Conservation (phyloP, 2,113 vertebrate species). For the Chlamydotis undulata region DNA sequence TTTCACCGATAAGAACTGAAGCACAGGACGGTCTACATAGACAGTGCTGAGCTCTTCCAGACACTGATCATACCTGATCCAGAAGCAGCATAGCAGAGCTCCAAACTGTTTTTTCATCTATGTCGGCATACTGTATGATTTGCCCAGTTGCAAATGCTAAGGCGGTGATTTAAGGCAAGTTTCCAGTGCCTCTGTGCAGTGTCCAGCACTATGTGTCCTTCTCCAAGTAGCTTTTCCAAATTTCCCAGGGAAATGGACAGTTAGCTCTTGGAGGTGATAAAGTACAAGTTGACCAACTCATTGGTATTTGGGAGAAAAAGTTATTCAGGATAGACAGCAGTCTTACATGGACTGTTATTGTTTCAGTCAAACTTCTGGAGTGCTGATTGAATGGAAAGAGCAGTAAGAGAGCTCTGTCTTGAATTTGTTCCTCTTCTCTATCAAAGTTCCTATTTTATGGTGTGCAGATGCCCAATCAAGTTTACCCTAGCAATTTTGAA, state of each 20-base stretch:
- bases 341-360: neutral
- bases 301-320: neutral
- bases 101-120: neutral
- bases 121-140: neutral
- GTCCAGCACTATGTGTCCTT: neutral
- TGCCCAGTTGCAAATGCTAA: neutral
- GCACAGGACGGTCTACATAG: too few species aligned
- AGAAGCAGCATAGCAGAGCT: neutral
- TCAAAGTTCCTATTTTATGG: neutral
- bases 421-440: neutral
- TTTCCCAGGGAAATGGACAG: neutral
- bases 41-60: neutral
- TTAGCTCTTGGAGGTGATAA: neutral
- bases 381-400: neutral
- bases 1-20: neutral
- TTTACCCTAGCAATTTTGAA: neutral
- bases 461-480: neutral
- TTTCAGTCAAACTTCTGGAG: neutral
- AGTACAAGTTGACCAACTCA: neutral
- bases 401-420: neutral
- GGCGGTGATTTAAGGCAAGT: neutral
- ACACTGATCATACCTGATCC: neutral
- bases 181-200: neutral
- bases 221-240: neutral
- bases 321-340: neutral